phyloP scores from a whole-genome alignment of 2,113 vertebrate genomes.

The Hyaena hyaena region DNA sequence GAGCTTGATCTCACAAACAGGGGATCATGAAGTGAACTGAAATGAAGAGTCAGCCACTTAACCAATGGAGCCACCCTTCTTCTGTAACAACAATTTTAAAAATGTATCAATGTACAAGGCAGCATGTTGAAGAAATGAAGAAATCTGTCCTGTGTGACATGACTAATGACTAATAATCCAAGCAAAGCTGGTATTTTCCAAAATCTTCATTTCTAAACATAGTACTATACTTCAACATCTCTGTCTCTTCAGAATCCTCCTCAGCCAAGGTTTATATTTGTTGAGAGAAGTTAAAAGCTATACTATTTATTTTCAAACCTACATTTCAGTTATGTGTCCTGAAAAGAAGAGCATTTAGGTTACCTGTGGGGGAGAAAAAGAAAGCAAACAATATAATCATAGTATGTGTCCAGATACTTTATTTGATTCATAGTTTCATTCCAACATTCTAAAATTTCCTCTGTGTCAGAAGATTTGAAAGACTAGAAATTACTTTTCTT shows the following conservation, averaged over 20 bases:
- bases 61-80: no score
- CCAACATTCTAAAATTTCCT: not conserved
- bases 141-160: not conserved
- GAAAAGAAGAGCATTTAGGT: not conserved
- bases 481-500: conserved; percentile 11
- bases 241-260: not conserved
- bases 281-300: not conserved
- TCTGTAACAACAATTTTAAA: not conserved
- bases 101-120: not conserved
- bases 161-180: not conserved
- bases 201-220: not conserved
- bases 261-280: not conserved
- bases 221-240: not conserved
- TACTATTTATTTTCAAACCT: not conserved
- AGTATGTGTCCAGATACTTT: not conserved
- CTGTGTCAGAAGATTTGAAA: not conserved
- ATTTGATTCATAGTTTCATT: not conserved
- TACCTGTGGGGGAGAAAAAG: not conserved
- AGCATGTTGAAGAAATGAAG: not conserved
- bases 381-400: not conserved
- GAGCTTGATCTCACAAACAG: no score
- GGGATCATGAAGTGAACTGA: no score
- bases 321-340: not conserved
- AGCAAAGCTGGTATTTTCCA: not conserved
- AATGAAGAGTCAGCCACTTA: no score